A percentile compares a stretch with the other conserved stretches of the same genome.
phyloP scores from a whole-genome alignment of 2,888 invertebrate genomes.

The Coenonympha glycerion region DNA sequence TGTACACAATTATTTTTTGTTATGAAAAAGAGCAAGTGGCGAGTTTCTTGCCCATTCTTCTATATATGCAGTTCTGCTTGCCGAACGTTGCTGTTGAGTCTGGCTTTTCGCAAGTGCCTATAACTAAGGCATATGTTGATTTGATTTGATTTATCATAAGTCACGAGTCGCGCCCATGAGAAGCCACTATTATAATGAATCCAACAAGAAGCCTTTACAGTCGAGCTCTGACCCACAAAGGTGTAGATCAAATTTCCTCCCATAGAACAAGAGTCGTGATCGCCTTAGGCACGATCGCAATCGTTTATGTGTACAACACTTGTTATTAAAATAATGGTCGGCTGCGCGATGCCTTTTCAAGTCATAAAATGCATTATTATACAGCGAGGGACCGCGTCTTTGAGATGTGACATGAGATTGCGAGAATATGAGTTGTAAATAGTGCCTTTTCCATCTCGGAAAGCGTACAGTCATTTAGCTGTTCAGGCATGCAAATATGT shows the following conservation, averaged over 20 bases:
- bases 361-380: constrained; percentile 31
- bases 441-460: constrained; percentile 18
- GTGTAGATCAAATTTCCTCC: constrained; percentile 58
- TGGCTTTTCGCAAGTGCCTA: not conserved
- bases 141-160: too few species aligned
- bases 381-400: constrained; percentile 15
- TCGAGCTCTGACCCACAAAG: constrained; percentile 53
- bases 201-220: constrained; percentile 32
- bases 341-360: constrained; percentile 35
- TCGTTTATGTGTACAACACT: constrained; percentile 38
- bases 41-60: too few species aligned
- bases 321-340: constrained; percentile 48
- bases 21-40: too few species aligned
- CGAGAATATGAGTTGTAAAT: constrained; percentile 24
- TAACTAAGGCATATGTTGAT: too few species aligned
- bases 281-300: constrained; percentile 43
- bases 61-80: too few species aligned
- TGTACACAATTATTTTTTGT: too few species aligned
- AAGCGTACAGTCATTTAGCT: constrained; percentile 8
- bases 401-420: constrained; percentile 27
- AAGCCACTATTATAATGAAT: constrained; percentile 20
- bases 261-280: constrained; percentile 46
- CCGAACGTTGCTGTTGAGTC: too few species aligned
- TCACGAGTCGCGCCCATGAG: not conserved
- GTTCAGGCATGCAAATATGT: constrained; percentile 4